Percentiles rank a stretch among this genome's conserved stretches.
Evolutionary conservation across 2,113 vertebrate genomes (phyloP).

Genomic region (Halcyon malimbica): DNA sequence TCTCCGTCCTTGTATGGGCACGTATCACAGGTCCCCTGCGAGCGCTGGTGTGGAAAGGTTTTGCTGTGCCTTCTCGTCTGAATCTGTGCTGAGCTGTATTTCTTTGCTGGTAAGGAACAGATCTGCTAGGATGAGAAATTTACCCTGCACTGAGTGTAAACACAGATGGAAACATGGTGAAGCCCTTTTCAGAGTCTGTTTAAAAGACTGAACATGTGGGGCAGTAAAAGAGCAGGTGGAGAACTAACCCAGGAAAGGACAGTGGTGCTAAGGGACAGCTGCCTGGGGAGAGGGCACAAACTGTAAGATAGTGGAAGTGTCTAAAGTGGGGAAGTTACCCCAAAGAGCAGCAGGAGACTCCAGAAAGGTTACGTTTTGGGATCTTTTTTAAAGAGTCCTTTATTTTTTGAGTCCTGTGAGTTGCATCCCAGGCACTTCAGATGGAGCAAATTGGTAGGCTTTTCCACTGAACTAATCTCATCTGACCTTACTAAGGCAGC

Average conservation of each 20-base stretch:
- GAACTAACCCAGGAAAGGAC: background rate
- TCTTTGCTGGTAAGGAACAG: slow-evolving; percentile 14
- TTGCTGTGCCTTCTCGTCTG: slow-evolving; percentile 32
- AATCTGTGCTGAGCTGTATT: background rate
- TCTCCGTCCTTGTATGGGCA: background rate
- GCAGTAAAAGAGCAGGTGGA: background rate
- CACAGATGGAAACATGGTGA: slow-evolving; percentile 32
- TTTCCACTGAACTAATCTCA: background rate
- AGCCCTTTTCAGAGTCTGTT: slow-evolving; percentile 42
- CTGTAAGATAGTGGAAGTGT: background rate
- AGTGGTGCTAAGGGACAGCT: background rate
- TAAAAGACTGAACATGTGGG: slow-evolving; percentile 6
- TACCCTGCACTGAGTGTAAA: slow-evolving; percentile 13
- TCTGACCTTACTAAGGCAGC: background rate
- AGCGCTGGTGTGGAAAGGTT: background rate
- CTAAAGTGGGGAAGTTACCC: background rate
- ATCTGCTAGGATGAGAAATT: slow-evolving; percentile 14
- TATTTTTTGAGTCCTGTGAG: background rate
- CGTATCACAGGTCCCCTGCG: background rate
- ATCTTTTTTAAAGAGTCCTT: background rate
- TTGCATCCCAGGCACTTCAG: background rate
- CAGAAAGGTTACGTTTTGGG: background rate
- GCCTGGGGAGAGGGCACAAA: background rate
- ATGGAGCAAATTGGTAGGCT: background rate
- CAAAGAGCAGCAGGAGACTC: background rate